Conservation (phyloP, 2,888 invertebrate genomes). For the Limnephilus marmoratus region DNA sequence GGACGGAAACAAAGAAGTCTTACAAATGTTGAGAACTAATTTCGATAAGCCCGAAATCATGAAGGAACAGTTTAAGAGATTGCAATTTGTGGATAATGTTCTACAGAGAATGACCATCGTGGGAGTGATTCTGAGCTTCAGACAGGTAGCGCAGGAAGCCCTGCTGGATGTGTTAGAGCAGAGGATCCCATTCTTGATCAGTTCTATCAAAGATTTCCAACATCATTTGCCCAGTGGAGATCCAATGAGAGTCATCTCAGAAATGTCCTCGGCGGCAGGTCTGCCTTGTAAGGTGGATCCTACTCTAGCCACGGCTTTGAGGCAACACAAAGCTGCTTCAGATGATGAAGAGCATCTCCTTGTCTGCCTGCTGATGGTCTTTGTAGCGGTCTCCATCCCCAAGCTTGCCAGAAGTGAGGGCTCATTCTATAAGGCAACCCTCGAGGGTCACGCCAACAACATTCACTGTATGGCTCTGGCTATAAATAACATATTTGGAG, state of each 20-base stretch:
- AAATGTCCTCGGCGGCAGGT: conserved; percentile 98
- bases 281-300: conserved; percentile 96
- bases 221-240: conserved; percentile 94
- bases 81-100: conserved; percentile 96
- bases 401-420: conserved; percentile 93
- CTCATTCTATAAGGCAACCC: conserved; percentile 91
- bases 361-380: conserved; percentile 98
- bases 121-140: conserved; percentile 97
- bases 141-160: conserved; percentile 95
- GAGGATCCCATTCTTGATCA: conserved; percentile 96
- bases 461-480: conserved; percentile 98
- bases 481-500: conserved; percentile 96
- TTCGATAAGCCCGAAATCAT: conserved; percentile 99
- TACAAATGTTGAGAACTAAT: conserved; percentile 93
- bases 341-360: conserved; percentile 95
- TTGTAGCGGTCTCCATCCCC: conserved; percentile 98
- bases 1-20: conserved; percentile 93
- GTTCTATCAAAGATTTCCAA: conserved; percentile 95
- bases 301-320: conserved; percentile 91
- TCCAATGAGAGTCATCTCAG: conserved; percentile 93
- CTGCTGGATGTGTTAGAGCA: conserved; percentile 95
- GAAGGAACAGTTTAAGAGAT: conserved; percentile 95
- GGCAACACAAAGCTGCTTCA: conserved; percentile 91
- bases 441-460: conserved; percentile 98
- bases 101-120: conserved; percentile 98